Evolutionary conservation across 2,113 vertebrate genomes (phyloP), one percentile per base, ranked within the genome.

Genomic region (Melospiza georgiana): DNA sequence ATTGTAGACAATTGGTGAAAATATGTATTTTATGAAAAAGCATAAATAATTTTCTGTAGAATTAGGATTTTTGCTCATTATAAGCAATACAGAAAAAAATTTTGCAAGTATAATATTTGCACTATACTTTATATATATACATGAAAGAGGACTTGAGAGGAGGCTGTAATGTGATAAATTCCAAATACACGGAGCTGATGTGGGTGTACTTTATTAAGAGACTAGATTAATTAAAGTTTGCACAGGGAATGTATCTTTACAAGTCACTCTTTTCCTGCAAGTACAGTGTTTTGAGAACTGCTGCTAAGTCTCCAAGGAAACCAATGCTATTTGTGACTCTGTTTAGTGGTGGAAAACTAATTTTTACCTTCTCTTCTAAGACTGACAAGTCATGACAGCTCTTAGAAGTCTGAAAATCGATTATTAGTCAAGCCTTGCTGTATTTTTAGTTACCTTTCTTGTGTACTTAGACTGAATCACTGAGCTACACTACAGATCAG

Each of bases 361-460:
- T 97, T 98, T 97, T 97, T 98, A 98, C 97, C 96, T 98, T 96
- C 95, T 97, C 94, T 95, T 89, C 94, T 91, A 80, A 95, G 94
- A 97, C 94, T 97, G 97, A 98, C 97, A 97, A 93, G 97, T 97
- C 97, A 75, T 98, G 98, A 97, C 97, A 98, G 97, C 97, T 97
- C 95, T 93, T 43, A 96, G 84, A 95, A 91, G 86, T 95, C 97
- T 96, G 82, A 46, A 97, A 97, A 97, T 98, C n/a, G 49, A 97
- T 97, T 97, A 97, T 97, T 97, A 98, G 96, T 97, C 85, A 97
- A 97, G 62, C 37, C 59, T 95, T 93, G 85, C 37, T 93, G 35
- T 97, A 97, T 98, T 97, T 97, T 97, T 97, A 97, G 97, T 97
- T 95, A 90, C 89, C 44, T 93, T 93, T 90, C 95, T 78, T 88